These are phyloP conservation scores for Pangasianodon gigas DNA, from an alignment of 2,113 vertebrate genomes.

Conservation along the genomic window DNA sequence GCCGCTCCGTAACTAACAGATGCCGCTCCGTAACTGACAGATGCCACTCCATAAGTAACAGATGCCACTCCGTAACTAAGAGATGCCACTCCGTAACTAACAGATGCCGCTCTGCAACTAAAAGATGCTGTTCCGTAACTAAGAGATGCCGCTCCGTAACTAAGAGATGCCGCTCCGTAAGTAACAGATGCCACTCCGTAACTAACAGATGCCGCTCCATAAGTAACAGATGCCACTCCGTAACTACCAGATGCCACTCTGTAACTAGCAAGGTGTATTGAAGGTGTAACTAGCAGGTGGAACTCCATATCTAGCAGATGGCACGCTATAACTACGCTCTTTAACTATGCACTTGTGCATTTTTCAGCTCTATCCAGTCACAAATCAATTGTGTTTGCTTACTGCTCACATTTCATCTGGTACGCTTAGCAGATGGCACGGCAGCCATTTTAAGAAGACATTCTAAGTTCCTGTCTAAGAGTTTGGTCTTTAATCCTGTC, in stretches of 20 bases:
- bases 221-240: background rate
- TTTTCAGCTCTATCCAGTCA: background rate
- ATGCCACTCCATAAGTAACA: background rate
- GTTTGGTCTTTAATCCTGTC: background rate
- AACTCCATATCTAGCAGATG: background rate
- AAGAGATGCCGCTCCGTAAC: background rate
- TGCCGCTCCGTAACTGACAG: background rate
- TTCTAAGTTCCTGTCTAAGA: background rate
- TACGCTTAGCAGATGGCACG: background rate
- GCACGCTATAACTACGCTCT: background rate
- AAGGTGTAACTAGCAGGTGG: background rate
- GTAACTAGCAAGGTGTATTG: background rate
- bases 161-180: background rate
- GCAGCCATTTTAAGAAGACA: background rate
- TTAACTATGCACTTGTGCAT: background rate
- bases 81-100: background rate
- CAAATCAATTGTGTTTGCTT: background rate
- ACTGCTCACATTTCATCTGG: background rate
- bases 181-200: background rate
- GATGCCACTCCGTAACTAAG: background rate
- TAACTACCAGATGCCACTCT: background rate
- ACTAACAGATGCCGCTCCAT: background rate
- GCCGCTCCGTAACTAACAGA: background rate
- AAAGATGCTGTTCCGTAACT: background rate
- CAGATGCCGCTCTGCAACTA: background rate